Evolutionary conservation across 2,113 vertebrate species (phyloP).

Genomic region (Campylorhamphus procurvoides): DNA sequence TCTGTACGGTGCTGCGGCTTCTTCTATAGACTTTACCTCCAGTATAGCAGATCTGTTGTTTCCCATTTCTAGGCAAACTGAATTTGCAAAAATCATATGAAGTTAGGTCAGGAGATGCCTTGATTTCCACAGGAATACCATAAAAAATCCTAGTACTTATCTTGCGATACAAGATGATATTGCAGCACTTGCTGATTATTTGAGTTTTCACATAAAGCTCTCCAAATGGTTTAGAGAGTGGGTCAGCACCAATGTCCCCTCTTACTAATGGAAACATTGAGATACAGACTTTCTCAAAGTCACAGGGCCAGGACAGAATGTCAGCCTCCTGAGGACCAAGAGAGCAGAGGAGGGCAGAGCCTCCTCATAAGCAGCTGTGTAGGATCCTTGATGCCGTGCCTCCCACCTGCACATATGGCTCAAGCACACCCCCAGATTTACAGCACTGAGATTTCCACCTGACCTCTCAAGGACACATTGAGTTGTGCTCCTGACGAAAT

Average conservation of each 20-base stretch:
- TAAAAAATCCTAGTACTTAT: not conserved
- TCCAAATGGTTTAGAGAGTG: not conserved
- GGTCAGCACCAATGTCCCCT: not conserved
- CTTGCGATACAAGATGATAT: not conserved
- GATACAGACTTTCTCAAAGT: not conserved
- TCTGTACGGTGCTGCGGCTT: not conserved
- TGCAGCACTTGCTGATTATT: not conserved
- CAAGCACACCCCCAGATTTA: not conserved
- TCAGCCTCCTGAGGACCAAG: not conserved
- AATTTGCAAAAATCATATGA: not conserved
- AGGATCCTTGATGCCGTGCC: not conserved
- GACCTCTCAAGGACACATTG: not conserved
- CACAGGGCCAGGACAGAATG: not conserved
- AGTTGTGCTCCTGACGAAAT: not conserved
- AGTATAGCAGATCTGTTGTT: not conserved
- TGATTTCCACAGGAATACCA: not conserved
- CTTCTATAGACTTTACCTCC: not conserved
- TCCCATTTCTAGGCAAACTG: not conserved
- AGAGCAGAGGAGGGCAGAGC: not conserved
- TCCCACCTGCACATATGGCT: accelerated
- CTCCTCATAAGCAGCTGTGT: not conserved
- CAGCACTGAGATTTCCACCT: not conserved
- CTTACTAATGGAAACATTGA: not conserved
- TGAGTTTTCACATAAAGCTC: not conserved
- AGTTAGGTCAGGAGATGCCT: slow-evolving; percentile 6